These are phyloP conservation scores for Osmoderma eremita DNA, from an alignment of 2,888 invertebrate genomes.

Conservation along the genomic window DNA sequence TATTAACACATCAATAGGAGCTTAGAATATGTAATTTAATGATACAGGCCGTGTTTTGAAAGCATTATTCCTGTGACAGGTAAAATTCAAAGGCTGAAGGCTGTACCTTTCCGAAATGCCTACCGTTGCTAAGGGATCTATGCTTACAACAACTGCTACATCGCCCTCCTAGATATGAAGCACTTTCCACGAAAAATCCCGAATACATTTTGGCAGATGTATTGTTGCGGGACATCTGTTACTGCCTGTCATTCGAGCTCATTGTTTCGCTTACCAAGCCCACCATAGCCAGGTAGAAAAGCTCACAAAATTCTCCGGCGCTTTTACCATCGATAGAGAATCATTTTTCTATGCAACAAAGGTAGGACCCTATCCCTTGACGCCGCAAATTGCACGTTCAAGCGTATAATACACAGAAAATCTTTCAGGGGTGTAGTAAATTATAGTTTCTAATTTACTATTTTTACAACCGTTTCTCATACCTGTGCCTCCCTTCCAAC, in stretches of 20 bases:
- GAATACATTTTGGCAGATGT: conserved; percentile 16
- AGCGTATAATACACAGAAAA: neutral
- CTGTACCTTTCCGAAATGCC: no score
- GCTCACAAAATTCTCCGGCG: conserved; percentile 22
- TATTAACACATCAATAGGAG: no score
- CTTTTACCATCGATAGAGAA: conserved; percentile 22
- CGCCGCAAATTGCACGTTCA: conserved; percentile 15
- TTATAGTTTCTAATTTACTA: neutral
- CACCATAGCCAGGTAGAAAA: conserved; percentile 19
- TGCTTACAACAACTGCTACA: no score
- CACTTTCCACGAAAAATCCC: conserved; percentile 21
- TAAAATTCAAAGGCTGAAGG: no score
- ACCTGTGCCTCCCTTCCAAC: no score
- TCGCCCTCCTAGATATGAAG: conserved; percentile 3
- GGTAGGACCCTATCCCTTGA: neutral
- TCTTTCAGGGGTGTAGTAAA: conserved; percentile 11
- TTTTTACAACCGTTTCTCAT: no score
- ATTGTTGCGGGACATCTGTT: conserved; percentile 25
- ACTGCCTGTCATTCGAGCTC: conserved; percentile 12
- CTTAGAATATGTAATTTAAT: no score
- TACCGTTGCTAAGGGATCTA: no score
- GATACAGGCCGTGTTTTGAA: no score
- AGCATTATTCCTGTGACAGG: no score
- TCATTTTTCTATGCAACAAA: conserved; percentile 17
- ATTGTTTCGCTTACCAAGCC: neutral